These are phyloP conservation scores for Telmatochromis sp. DNA, from an alignment of 2,113 vertebrate species.

Conservation along the genomic window DNA sequence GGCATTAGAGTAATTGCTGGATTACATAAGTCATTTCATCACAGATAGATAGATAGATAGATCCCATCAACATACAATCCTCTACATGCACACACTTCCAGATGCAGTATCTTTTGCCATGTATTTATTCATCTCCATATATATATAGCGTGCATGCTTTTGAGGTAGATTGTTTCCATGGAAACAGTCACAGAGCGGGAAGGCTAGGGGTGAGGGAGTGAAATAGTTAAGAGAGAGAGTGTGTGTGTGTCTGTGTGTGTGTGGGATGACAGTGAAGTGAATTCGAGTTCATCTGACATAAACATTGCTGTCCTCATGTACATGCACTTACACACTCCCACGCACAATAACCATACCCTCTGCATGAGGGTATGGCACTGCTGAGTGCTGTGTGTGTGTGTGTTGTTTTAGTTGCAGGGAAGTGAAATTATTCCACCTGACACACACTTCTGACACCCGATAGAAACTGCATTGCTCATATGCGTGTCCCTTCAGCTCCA, in stretches of 20 bases:
- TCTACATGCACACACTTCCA: neutral
- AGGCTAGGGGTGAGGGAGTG: neutral
- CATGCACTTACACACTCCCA: constrained; percentile 19
- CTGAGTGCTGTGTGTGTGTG: neutral
- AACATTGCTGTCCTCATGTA: constrained; percentile 38
- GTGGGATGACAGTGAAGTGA: constrained; percentile 34
- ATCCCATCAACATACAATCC: neutral
- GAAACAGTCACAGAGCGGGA: constrained; percentile 53
- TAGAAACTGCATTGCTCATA: neutral
- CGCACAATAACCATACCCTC: constrained; percentile 4
- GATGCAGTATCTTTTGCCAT: neutral
- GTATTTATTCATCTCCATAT: constrained; percentile 38
- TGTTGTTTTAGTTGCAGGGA: neutral
- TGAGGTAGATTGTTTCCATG: constrained; percentile 62
- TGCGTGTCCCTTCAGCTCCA: neutral
- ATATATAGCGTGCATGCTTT: constrained; percentile 17
- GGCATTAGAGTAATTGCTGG: neutral
- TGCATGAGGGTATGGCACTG: neutral
- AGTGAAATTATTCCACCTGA: constrained; percentile 29
- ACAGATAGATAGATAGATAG: neutral
- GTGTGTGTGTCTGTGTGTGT: neutral
- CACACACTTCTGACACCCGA: neutral
- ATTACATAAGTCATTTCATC: neutral
- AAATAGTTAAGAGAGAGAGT: constrained; percentile 8
- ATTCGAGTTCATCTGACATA: constrained; percentile 49